phyloP scores from a whole-genome alignment of 2,888 invertebrate species.

The Lampropteryx suffumata region DNA sequence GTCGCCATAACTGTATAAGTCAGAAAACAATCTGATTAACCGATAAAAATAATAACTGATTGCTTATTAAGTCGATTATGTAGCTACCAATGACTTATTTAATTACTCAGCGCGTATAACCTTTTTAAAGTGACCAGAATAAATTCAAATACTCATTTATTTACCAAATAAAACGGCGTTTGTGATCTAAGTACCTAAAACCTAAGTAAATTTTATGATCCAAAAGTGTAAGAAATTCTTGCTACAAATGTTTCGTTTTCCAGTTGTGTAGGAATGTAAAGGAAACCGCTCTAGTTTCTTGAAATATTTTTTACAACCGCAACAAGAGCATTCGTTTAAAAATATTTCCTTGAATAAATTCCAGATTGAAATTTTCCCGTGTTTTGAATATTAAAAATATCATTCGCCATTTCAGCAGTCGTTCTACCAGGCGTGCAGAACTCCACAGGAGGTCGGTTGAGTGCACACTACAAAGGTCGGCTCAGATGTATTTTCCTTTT shows the following conservation, averaged over 20 bases:
- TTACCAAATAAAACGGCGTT: too few species aligned
- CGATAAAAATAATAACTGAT: too few species aligned
- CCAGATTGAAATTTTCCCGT: constrained; percentile 51
- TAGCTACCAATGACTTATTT: not conserved
- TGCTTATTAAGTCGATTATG: too few species aligned
- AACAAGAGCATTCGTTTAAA: constrained; percentile 36
- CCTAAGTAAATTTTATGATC: too few species aligned
- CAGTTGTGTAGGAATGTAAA: not conserved
- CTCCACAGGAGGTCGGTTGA: constrained; percentile 64
- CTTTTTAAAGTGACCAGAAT: too few species aligned
- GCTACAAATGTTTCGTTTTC: not conserved
- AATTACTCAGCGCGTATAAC: too few species aligned
- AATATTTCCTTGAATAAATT: constrained; percentile 47
- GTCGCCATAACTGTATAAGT: too few species aligned
- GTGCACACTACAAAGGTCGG: constrained; percentile 67
- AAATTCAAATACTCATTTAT: too few species aligned
- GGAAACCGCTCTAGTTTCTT: constrained; percentile 3
- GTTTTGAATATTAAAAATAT: constrained; percentile 61
- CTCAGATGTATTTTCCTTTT: constrained; percentile 64
- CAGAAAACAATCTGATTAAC: too few species aligned
- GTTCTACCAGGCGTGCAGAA: constrained; percentile 58
- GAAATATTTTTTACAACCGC: constrained; percentile 13
- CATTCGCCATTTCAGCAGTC: constrained; percentile 64
- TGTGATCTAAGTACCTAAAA: too few species aligned
- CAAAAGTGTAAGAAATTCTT: constrained; percentile 1